Base-by-base conservation (phyloP, 2,113 vertebrate genomes). In the Prunella himalayana region DNA sequence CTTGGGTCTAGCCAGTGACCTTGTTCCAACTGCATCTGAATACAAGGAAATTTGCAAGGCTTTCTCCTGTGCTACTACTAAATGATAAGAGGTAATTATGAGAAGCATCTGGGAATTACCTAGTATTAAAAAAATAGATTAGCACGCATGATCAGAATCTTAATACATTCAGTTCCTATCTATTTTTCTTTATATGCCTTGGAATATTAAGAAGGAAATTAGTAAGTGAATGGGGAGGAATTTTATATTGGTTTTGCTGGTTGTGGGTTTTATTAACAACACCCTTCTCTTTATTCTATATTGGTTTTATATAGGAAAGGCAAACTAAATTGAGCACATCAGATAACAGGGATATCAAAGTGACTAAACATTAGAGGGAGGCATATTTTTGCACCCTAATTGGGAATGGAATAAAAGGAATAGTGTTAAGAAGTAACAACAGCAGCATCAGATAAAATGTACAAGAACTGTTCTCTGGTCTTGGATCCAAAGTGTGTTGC, bases 111-210 rank as follows among this genome's bases (percentile, higher is more conserved):
- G 89, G 85, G 88, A 96, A 94, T 94, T 92, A 95, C 28, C 60
- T 77, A 42, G 63, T 82, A 86, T 92, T 94, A 87, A 88, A 91
- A 96, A 95, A 93, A 88, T 54, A 96, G 82, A 94, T 92, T 95
- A 91, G 6, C 18, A 92, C 0, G 0, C 81, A 94, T 82, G 81
- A 82, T 86, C 31, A 77, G 91, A 95, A 94, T 95, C 70, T 75
- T 86, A 95, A 93, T 91, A 41, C 7, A 21, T 57, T 76, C 15
- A 70, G 39, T 79, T 90, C 47, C 70, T 70, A 33, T 30, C 76
- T 54, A 27, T 76, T 85, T 94, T 91, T 86, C 79, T 85, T 80
- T 63, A 59, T 76, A 88, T 57, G 50, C 7, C 24, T 82, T 84
- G 28, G 35, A 82, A 88, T 91, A 91, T 92, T 80, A 82, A 51